phyloP scores from a whole-genome alignment of 2,888 invertebrate genomes.

The Chalcis sispes region DNA sequence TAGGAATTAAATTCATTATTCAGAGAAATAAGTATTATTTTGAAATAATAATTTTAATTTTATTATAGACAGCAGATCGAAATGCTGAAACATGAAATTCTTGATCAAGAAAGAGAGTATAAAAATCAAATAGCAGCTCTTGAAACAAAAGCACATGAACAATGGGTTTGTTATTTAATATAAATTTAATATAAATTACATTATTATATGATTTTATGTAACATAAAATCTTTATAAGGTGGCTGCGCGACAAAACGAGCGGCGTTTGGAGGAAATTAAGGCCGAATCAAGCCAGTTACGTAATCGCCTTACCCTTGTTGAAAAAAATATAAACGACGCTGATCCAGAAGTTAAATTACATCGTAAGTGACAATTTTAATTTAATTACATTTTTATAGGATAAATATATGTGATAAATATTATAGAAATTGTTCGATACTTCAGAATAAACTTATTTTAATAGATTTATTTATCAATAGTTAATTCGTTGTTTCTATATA shows the following conservation, averaged over 20 bases:
- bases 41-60: slow-evolving; percentile 37
- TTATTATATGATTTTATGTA: slow-evolving; percentile 31
- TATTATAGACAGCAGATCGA: slow-evolving; percentile 81
- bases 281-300: slow-evolving; percentile 83
- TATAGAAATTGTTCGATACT: too few relatives aligned
- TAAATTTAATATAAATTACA: slow-evolving; percentile 44
- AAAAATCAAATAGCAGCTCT: slow-evolving; percentile 85
- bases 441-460: not conserved
- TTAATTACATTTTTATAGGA: slow-evolving; percentile 19
- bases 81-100: slow-evolving; percentile 87
- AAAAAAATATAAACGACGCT: slow-evolving; percentile 76
- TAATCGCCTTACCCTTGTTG: slow-evolving; percentile 80
- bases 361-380: slow-evolving; percentile 73
- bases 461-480: not conserved
- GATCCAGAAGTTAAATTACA: slow-evolving; percentile 77
- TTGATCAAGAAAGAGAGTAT: slow-evolving; percentile 87
- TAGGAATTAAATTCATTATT: slow-evolving; percentile 73
- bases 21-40: not conserved
- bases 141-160: slow-evolving; percentile 90
- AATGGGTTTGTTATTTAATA: slow-evolving; percentile 80
- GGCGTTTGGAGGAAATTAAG: slow-evolving; percentile 88
- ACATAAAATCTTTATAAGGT: slow-evolving; percentile 75
- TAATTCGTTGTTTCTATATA: too few relatives aligned
- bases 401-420: not conserved
- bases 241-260: slow-evolving; percentile 86